phyloP scores from a whole-genome alignment of 2,797 vertebrate genomes.

The Petrocephalus sullivani region DNA sequence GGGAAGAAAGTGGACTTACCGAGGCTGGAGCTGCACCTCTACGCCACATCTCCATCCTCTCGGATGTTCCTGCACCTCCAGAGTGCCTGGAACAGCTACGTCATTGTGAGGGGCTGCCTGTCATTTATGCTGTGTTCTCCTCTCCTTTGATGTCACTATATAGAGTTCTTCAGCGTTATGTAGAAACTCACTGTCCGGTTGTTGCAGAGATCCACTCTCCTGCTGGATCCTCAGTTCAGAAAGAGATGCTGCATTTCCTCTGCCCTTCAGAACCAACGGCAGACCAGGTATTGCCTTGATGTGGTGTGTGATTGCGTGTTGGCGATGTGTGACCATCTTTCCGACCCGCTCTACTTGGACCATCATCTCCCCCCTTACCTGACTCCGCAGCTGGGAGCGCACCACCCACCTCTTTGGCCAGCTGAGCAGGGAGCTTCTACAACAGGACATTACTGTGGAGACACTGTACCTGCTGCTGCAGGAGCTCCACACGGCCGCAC shows the following conservation, averaged over 20 bases:
- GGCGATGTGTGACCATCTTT: not conserved
- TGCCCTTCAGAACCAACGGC: conserved; percentile 26
- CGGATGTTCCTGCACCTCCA: conserved; percentile 68
- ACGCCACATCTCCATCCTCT: conserved; percentile 60
- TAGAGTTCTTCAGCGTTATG: not conserved
- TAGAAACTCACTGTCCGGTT: not conserved
- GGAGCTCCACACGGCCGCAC: conserved; percentile 63
- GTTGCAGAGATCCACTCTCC: conserved; percentile 58
- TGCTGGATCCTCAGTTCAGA: conserved; percentile 55
- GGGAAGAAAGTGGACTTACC: conserved; percentile 34
- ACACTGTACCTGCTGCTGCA: conserved; percentile 59
- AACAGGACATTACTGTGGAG: conserved; percentile 56
- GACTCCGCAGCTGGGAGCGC: conserved; percentile 58
- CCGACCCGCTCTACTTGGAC: not conserved
- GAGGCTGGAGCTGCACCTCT: conserved; percentile 68
- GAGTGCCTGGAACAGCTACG: conserved; percentile 70
- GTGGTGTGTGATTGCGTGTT: not conserved
- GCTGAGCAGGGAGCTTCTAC: conserved; percentile 65
- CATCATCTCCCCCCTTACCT: not conserved
- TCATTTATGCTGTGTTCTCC: not conserved
- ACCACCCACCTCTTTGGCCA: conserved; percentile 64
- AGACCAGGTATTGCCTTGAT: conserved; percentile 45
- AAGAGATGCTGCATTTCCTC: conserved; percentile 33
- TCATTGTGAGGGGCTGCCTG: conserved; percentile 59
- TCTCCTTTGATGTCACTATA: not conserved